Percentiles rank a stretch among this genome's conserved stretches.
phyloP scores from a whole-genome alignment of 2,888 invertebrate species.

The Trichacis sp. region DNA sequence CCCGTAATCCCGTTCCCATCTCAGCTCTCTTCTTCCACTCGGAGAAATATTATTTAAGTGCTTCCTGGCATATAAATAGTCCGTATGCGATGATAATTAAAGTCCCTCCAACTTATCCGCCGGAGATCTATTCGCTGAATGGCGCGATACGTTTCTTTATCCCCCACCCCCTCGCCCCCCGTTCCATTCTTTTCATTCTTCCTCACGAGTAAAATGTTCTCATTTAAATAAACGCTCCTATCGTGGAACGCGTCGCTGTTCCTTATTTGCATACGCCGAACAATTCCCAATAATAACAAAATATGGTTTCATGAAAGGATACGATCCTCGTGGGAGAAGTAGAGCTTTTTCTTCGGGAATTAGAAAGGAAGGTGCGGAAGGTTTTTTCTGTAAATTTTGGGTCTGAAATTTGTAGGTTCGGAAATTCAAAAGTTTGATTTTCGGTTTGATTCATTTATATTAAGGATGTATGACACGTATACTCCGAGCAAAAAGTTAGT shows the following conservation, averaged over 20 bases:
- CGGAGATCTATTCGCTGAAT: slow-evolving; percentile 46
- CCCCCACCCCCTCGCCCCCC: slow-evolving; percentile 27
- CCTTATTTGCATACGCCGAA: slow-evolving; percentile 37
- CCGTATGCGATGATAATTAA: slow-evolving; percentile 67
- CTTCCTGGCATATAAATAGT: slow-evolving; percentile 68
- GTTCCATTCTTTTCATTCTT: slow-evolving; percentile 29
- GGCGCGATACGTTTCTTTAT: slow-evolving; percentile 41
- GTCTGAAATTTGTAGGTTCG: too few species aligned
- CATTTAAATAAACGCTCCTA: slow-evolving; percentile 48
- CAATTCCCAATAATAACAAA: slow-evolving; percentile 39
- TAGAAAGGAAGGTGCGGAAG: too few species aligned
- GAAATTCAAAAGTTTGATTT: too few species aligned
- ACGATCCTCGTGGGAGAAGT: slow-evolving; percentile 12
- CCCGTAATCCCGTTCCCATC: slow-evolving; percentile 58
- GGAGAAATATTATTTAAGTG: slow-evolving; percentile 68
- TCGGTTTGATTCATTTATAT: too few species aligned
- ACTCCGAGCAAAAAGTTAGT: too few species aligned
- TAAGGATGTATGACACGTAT: too few species aligned
- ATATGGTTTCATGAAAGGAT: slow-evolving; percentile 13
- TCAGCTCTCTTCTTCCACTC: slow-evolving; percentile 47
- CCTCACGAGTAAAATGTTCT: slow-evolving; percentile 24
- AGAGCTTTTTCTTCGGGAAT: too few species aligned
- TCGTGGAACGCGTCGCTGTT: slow-evolving; percentile 28
- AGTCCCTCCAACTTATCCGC: slow-evolving; percentile 49
- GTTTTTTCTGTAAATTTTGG: too few species aligned